A percentile compares a stretch with the other conserved stretches of the same genome.
Conservation (phyloP, 2,797 vertebrate species). For the Salmo trutta region DNA sequence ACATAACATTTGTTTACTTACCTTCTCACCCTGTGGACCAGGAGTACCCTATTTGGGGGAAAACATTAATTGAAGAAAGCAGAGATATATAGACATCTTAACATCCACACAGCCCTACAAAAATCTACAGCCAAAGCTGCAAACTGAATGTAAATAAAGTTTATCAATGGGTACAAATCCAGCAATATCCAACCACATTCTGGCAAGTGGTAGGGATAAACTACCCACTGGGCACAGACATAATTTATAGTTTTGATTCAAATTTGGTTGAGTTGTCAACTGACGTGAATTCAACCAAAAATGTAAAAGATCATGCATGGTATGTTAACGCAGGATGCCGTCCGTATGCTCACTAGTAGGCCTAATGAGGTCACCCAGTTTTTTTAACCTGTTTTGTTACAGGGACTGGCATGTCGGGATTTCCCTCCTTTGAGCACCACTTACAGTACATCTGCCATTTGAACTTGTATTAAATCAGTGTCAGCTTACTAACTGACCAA, state of each 20-base stretch:
- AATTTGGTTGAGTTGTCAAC: too few species aligned
- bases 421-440: conserved; percentile 26
- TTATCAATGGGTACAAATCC: conserved; percentile 59
- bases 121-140: conserved; percentile 66
- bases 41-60: conserved; percentile 83
- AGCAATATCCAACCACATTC: conserved; percentile 48
- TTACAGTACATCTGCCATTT: conserved; percentile 25
- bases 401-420: conserved; percentile 12
- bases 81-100: too few species aligned
- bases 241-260: conserved; percentile 6
- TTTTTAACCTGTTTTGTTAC: conserved; percentile 23
- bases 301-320: conserved; percentile 35
- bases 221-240: conserved; percentile 45
- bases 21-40: conserved; percentile 96
- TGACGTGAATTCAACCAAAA: too few species aligned
- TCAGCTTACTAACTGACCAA: too few species aligned
- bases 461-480: conserved; percentile 11
- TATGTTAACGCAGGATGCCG: conserved; percentile 47
- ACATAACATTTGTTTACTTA: conserved; percentile 68
- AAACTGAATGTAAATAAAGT: conserved; percentile 61
- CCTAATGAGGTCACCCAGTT: conserved; percentile 32
- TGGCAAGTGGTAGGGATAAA: conserved; percentile 44
- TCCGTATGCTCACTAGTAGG: conserved; percentile 18
- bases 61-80: not conserved
- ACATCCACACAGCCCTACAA: not conserved